Evolutionary conservation across 2,113 vertebrate species (phyloP).

Genomic region (Megaceryle maxima): DNA sequence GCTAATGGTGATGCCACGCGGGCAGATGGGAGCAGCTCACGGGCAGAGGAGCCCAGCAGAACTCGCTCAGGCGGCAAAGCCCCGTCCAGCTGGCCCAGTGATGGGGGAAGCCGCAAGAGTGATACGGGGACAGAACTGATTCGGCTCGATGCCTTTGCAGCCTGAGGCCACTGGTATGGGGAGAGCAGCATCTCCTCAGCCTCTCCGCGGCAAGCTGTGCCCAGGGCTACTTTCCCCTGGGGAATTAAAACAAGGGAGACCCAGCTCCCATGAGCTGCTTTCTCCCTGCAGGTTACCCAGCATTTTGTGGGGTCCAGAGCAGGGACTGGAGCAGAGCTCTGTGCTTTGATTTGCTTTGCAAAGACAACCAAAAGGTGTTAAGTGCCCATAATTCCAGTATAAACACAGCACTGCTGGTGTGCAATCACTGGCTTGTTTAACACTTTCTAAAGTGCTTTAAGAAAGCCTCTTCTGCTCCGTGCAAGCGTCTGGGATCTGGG

Average conservation of each 20-base stretch:
- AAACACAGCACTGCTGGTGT: not conserved
- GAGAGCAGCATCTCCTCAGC: not conserved
- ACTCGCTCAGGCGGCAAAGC: not conserved
- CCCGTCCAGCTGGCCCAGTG: not conserved
- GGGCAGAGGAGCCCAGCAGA: not conserved
- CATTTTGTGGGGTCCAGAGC: rapidly evolving
- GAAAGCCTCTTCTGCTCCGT: not conserved
- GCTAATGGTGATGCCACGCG: not conserved
- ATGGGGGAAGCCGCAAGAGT: not conserved
- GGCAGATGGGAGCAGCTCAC: not conserved
- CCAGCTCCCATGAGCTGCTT: not conserved
- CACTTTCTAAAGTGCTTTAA: not conserved
- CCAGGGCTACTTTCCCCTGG: not conserved
- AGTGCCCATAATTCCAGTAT: not conserved
- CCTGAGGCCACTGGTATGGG: no score
- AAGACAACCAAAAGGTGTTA: not conserved
- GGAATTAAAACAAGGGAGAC: not conserved
- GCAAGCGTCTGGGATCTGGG: not conserved
- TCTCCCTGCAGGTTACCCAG: not conserved
- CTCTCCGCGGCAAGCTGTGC: not conserved
- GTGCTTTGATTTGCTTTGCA: not conserved
- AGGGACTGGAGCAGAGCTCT: not conserved
- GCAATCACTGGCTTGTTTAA: rapidly evolving
- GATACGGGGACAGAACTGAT: not conserved
- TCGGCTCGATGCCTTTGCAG: not conserved